A percentile compares a stretch with the other conserved stretches of the same genome.
These are phyloP conservation scores for Cyphomyrmex costatus DNA, from an alignment of 1,140 invertebrate genomes.

Conservation along the genomic window DNA sequence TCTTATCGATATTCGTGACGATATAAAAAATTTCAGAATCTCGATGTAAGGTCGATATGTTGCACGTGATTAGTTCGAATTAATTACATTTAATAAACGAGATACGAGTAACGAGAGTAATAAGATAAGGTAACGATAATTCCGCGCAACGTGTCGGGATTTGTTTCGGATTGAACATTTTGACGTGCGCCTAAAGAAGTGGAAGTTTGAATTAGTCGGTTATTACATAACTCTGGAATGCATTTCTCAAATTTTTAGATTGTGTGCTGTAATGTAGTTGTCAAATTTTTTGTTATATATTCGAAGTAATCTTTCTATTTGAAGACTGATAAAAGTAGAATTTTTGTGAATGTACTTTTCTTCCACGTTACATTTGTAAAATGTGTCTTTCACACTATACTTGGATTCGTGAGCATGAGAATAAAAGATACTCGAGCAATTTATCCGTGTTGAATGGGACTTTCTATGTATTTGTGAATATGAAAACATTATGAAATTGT, in stretches of 20 bases:
- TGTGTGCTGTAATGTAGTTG: slow-evolving; percentile 18
- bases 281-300: slow-evolving; percentile 54
- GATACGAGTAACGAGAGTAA: slow-evolving; percentile 16
- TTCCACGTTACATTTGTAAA: slow-evolving; percentile 58
- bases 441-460: slow-evolving; percentile 40
- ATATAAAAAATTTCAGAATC: slow-evolving; percentile 23
- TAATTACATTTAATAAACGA: slow-evolving; percentile 54
- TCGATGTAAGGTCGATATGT: slow-evolving; percentile 30
- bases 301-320: slow-evolving; percentile 60
- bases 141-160: background rate
- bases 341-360: slow-evolving; percentile 51
- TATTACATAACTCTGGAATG: slow-evolving; percentile 38
- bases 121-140: slow-evolving; percentile 30
- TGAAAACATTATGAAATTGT: slow-evolving; percentile 27
- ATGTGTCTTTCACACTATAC: slow-evolving; percentile 18
- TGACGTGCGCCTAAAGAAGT: slow-evolving; percentile 33
- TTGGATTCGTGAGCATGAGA: slow-evolving; percentile 34
- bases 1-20: slow-evolving; percentile 30
- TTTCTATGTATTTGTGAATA: slow-evolving; percentile 43
- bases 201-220: slow-evolving; percentile 37
- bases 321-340: slow-evolving; percentile 66
- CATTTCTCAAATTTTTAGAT: slow-evolving; percentile 51
- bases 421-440: slow-evolving; percentile 44
- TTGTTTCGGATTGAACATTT: slow-evolving; percentile 6
- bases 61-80: slow-evolving; percentile 27